Evolutionary conservation across 2,113 vertebrate species (phyloP), one percentile per base, ranked within the genome.

Genomic region (Myocastor coypus): DNA sequence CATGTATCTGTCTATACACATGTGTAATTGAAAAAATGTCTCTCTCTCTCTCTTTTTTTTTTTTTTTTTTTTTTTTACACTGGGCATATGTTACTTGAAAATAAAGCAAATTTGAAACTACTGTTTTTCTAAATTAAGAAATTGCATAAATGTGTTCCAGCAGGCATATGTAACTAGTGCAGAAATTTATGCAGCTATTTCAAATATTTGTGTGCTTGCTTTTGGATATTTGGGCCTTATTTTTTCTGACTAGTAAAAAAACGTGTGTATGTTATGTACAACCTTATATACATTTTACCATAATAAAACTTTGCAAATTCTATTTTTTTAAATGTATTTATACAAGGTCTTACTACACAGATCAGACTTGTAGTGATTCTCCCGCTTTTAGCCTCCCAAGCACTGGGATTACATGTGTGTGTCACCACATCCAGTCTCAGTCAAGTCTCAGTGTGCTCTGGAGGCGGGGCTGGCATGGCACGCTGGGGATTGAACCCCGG

Each of bases 51-150:
- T n/a, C n/a, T n/a, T 20, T 68, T 81, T 59, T 57, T 57, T 57
- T 57, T 59, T 95, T 86, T 24, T 68, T 81, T 63, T 61, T 61
- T 61, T 61, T 63, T 95, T 92, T 57, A 87, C 19, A 83, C 64
- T 71, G 42, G 75, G 3, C 57, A 55, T 42, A 11, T 83, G 20
- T 22, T 77, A n/a, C 37, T 24, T 87, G 75, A 63, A 97, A 94
- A 59, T 89, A 57, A 90, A 95, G 61, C 13, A 96, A 66, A 73
- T 68, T 64, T 73, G 37, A 93, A 81, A 26, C 69, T n/a, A 52
- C 34, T 8, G 40, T 69, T 87, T 96, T 69, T 61, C 22, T 95
- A 90, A 84, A 87, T 94, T 66, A 84, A 84, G 91, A 89, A 85
- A 59, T 95, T 71, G 71, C 40, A 34, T 7, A 13, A 28, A 88